Conservation (phyloP, 2,113 vertebrate genomes). For the Talpa occidentalis region DNA sequence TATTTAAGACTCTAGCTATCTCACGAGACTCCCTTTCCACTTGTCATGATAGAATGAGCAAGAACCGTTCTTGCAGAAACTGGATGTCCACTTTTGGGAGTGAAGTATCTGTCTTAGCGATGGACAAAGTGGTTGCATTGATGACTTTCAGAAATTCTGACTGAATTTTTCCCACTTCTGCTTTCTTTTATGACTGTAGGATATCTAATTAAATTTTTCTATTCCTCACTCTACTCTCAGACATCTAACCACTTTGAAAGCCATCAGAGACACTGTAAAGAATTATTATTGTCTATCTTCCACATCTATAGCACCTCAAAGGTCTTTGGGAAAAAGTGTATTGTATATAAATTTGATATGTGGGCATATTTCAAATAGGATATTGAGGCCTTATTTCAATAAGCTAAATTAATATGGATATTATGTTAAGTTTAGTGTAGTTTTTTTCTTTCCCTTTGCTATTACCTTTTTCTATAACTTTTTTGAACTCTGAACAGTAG, state of each 20-base stretch:
- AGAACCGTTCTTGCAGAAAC: background rate
- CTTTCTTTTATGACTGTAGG: constrained; percentile 29
- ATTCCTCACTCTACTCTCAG: background rate
- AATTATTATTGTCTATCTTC: constrained; percentile 23
- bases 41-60: background rate
- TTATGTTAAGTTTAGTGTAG: background rate
- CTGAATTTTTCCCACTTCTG: constrained; percentile 7
- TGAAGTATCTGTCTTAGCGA: background rate
- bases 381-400: constrained; percentile 50
- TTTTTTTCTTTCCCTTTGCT: constrained; percentile 55
- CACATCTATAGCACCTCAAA: background rate
- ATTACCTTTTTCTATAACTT: constrained; percentile 42
- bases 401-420: constrained; percentile 63
- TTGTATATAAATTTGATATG: constrained; percentile 60
- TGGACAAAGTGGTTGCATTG: background rate
- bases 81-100: background rate
- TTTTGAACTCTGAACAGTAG: constrained; percentile 62
- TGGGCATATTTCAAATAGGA: constrained; percentile 61
- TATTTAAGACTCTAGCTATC: constrained; percentile 30
- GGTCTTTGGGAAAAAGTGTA: constrained; percentile 42
- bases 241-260: constrained; percentile 43
- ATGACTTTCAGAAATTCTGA: constrained; percentile 18
- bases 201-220: constrained; percentile 63
- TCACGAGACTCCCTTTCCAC: background rate
- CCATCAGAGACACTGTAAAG: constrained; percentile 30